phyloP scores from a whole-genome alignment of 2,113 vertebrate genomes.

The Notechis scutatus region DNA sequence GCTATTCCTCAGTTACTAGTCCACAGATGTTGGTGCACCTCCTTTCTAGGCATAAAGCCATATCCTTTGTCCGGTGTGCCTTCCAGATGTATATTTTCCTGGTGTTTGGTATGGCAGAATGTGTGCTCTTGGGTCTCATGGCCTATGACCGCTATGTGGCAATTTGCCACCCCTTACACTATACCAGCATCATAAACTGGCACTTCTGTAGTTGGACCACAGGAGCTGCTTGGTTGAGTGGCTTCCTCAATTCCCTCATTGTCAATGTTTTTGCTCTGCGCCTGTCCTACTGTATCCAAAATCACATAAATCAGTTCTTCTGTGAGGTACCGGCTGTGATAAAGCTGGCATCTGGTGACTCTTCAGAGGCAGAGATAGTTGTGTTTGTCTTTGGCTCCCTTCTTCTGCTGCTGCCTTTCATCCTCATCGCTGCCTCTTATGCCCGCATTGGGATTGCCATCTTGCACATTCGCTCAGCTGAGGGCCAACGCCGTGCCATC shows the following conservation, averaged over 20 bases:
- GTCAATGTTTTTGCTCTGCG: constrained; percentile 31
- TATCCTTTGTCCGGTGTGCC: constrained; percentile 51
- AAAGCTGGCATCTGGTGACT: constrained; percentile 39
- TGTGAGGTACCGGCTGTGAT: not conserved
- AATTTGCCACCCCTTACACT: constrained; percentile 46
- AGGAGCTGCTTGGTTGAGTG: constrained; percentile 17
- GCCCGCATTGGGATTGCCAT: constrained; percentile 21
- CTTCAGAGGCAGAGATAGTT: constrained; percentile 19
- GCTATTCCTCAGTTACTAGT: constrained; percentile 30
- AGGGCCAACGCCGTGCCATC: constrained; percentile 39
- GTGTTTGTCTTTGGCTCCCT: constrained; percentile 39
- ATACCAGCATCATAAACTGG: constrained; percentile 46
- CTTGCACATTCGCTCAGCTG: constrained; percentile 26
- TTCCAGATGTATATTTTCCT: constrained; percentile 57
- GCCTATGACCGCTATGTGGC: constrained; percentile 50
- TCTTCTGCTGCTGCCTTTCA: constrained; percentile 39
- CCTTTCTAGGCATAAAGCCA: constrained; percentile 24
- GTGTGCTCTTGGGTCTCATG: constrained; percentile 56
- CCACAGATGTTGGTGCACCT: constrained; percentile 53
- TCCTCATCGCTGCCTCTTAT: constrained; percentile 42
- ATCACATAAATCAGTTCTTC: constrained; percentile 27
- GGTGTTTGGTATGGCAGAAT: constrained; percentile 59
- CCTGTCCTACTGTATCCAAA: constrained; percentile 29
- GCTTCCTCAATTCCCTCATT: constrained; percentile 43
- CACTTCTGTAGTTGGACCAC: constrained; percentile 33